These are phyloP conservation scores for Nineta flava DNA, from an alignment of 2,888 invertebrate genomes.

Conservation along the genomic window DNA sequence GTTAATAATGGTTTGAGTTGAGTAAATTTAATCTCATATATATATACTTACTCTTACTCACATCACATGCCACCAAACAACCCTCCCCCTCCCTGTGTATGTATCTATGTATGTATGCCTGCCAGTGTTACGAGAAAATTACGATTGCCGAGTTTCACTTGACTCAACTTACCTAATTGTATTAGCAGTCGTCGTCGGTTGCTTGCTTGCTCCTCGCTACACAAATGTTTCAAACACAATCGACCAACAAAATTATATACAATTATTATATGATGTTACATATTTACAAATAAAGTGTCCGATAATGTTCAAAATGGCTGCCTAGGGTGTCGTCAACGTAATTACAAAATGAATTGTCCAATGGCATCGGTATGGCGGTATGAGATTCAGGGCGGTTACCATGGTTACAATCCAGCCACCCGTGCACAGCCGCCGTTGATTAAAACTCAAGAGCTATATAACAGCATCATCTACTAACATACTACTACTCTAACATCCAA, in stretches of 20 bases:
- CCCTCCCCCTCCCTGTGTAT: conserved; percentile 7
- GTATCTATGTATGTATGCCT: conserved; percentile 2
- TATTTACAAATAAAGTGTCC: background rate
- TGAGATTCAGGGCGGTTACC: conserved; percentile 31
- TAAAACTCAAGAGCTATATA: conserved; percentile 1
- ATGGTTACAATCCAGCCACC: conserved; percentile 26
- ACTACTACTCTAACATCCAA: too few species aligned
- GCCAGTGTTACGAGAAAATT: conserved; percentile 19
- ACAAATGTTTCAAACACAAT: conserved; percentile 17
- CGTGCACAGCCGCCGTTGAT: conserved; percentile 12
- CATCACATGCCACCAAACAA: conserved; percentile 3
- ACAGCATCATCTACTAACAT: too few species aligned
- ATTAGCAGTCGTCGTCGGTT: conserved; percentile 32
- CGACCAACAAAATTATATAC: conserved; percentile 12
- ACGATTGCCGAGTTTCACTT: conserved; percentile 34
- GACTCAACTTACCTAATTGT: conserved; percentile 30
- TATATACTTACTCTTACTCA: background rate
- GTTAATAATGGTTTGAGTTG: background rate
- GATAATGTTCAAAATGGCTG: conserved; percentile 29
- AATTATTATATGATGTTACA: background rate
- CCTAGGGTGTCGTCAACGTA: conserved; percentile 35
- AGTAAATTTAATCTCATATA: background rate
- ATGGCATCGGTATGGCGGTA: conserved; percentile 32
- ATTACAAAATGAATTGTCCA: conserved; percentile 35
- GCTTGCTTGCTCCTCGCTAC: conserved; percentile 20